A percentile compares a stretch with the other conserved stretches of the same genome.
Conservation (phyloP, 2,113 vertebrate species). For the Apodemus speciosus region DNA sequence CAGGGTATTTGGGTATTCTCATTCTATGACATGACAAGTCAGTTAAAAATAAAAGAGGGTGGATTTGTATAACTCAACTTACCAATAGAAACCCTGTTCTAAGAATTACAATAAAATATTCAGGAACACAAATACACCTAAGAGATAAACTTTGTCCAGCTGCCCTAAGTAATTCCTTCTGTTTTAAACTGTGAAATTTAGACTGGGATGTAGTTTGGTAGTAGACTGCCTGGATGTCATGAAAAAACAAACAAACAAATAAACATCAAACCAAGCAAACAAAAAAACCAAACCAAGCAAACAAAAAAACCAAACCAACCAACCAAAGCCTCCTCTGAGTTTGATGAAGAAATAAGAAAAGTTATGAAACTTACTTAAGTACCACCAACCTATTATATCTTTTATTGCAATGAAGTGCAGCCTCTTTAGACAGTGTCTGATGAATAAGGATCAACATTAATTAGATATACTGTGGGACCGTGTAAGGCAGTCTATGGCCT, state of each 20-base stretch:
- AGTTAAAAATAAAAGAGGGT: constrained; percentile 28
- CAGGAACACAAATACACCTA: neutral
- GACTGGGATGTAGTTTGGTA: neutral
- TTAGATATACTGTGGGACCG: neutral
- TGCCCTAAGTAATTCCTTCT: neutral
- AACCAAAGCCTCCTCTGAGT: neutral
- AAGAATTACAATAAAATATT: neutral
- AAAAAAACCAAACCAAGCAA: too few relatives aligned
- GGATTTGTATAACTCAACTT: constrained; percentile 12
- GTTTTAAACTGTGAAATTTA: neutral
- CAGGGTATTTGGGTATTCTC: neutral
- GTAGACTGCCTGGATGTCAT: neutral
- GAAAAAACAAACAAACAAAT: too few relatives aligned
- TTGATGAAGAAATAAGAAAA: neutral
- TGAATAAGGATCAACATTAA: neutral
- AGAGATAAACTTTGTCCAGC: neutral
- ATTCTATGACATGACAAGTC: constrained; percentile 29
- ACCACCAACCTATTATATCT: neutral
- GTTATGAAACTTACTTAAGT: neutral
- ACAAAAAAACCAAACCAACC: too few relatives aligned
- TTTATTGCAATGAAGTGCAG: neutral
- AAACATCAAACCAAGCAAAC: too few relatives aligned
- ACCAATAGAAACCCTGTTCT: neutral
- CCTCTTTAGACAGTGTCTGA: neutral
- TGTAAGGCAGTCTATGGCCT: too few relatives aligned